Base-by-base conservation (phyloP, 2,888 invertebrate genomes). In the Drosophila phalerata region DNA sequence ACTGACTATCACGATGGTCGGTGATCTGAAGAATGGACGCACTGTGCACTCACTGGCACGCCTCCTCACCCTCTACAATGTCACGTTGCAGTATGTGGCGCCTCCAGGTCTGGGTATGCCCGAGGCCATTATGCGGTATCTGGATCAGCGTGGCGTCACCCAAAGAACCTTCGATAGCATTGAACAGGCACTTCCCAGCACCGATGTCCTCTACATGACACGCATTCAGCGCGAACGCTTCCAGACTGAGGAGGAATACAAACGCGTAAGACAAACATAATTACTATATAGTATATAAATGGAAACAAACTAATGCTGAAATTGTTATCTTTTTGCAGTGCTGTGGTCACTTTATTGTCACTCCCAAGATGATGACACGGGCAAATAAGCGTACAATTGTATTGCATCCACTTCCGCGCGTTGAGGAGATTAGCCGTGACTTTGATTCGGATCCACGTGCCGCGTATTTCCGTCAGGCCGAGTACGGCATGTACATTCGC, bases 141-240 rank as follows among this genome's bases (percentile, higher is more conserved):
- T 99, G 8, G 93, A 94, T 0, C 94, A 95, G 0, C 97, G 96
- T 88, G 96, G 97, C 40, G 95, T 98, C 75, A 93, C 94, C 6
- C 98, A 99, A 49, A 78, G 81, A 9, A 80, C 75, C 53, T 95
- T 94, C 82, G 92, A 93, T n/a, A 94, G 93, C 17, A 93, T 99
- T 73, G 97, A 98, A 91, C 96, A 96, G 66, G 98, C 97, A 2
- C 93, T 99, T 34, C 96, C 96, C 0, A 97, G 97, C 71, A 99
- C 99, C 0, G 99, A 99, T 93, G 99, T 99, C 0, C 93, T 99
- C 32, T 99, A 99, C 91, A 98, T 99, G 97, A 99, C 99, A 0
- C 95, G 99, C 81, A 98, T 99, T 84, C 99, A 99, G 92, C 95
- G 96, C 48, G 99, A 99, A 93, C 94, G 99, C 83, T 99, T 99